phyloP scores from a whole-genome alignment of 2,113 vertebrate genomes.

The Corydoras sp. region DNA sequence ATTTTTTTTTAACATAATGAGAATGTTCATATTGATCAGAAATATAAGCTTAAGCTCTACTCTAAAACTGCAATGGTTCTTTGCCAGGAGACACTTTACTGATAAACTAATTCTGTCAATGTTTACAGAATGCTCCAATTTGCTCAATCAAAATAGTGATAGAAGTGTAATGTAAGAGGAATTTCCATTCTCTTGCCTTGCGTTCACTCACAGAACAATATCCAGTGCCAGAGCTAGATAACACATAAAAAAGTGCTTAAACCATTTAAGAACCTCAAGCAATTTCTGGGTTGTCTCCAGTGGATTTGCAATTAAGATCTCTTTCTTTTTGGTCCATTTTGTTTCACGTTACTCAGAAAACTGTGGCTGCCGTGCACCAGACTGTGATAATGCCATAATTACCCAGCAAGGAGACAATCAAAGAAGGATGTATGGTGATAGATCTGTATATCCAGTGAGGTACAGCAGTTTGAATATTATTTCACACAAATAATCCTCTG shows the following conservation, averaged over 20 bases:
- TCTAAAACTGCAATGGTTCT: background rate
- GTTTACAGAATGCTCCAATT: slow-evolving; percentile 44
- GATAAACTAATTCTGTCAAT: slow-evolving; percentile 40
- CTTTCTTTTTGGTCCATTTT: slow-evolving; percentile 53
- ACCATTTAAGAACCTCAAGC: slow-evolving; percentile 43
- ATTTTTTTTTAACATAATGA: too few relatives aligned
- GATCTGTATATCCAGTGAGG: slow-evolving; percentile 9
- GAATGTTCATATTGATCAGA: too few relatives aligned
- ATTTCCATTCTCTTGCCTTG: slow-evolving; percentile 13
- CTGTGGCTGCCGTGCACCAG: slow-evolving; percentile 40
- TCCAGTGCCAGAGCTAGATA: slow-evolving; percentile 46
- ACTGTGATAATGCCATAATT: slow-evolving; percentile 61
- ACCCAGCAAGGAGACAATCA: slow-evolving; percentile 48
- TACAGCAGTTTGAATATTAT: slow-evolving; percentile 40
- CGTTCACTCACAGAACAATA: slow-evolving; percentile 32
- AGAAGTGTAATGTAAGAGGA: slow-evolving; percentile 48
- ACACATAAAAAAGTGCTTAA: slow-evolving; percentile 43
- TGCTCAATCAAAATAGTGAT: slow-evolving; percentile 44
- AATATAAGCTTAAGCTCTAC: too few relatives aligned
- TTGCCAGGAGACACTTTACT: background rate
- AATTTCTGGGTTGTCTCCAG: slow-evolving; percentile 48
- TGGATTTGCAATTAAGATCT: slow-evolving; percentile 67
- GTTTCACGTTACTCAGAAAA: slow-evolving; percentile 49
- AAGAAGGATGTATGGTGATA: slow-evolving; percentile 39
- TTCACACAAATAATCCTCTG: slow-evolving; percentile 36